Evolutionary conservation across 2,888 invertebrate genomes (phyloP).

Genomic region (Actias luna): DNA sequence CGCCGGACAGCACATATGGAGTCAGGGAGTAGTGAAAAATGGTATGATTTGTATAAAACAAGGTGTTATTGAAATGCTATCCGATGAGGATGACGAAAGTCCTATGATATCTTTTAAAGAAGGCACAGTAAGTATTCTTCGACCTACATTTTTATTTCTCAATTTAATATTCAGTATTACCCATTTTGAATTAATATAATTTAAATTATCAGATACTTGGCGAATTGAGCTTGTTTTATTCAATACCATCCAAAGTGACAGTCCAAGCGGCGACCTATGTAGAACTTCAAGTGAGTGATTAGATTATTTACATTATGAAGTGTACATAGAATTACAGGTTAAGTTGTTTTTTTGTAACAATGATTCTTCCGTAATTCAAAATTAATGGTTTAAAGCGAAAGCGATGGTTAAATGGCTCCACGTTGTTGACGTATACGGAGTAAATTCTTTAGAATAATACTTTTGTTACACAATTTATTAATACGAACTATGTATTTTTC

Average conservation of each 20-base stretch:
- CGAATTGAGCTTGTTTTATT: slow-evolving; percentile 70
- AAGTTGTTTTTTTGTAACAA: too few species aligned
- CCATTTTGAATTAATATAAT: neutral
- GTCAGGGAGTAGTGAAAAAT: slow-evolving; percentile 67
- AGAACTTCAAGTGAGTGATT: slow-evolving; percentile 61
- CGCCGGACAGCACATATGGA: slow-evolving; percentile 68
- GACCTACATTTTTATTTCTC: neutral
- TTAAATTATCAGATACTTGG: slow-evolving; percentile 59
- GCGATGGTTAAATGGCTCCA: too few species aligned
- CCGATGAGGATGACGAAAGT: slow-evolving; percentile 79
- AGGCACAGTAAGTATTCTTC: slow-evolving; percentile 64
- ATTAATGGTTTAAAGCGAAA: too few species aligned
- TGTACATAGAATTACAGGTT: neutral
- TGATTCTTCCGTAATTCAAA: too few species aligned
- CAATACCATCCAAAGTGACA: slow-evolving; percentile 73
- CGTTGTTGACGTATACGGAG: too few species aligned
- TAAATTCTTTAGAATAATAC: too few species aligned
- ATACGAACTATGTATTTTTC: too few species aligned
- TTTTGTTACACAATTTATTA: too few species aligned
- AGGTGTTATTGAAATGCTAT: slow-evolving; percentile 76
- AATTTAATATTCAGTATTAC: too few species aligned
- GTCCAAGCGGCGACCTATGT: slow-evolving; percentile 75
- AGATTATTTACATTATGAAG: slow-evolving; percentile 23
- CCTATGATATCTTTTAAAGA: slow-evolving; percentile 75
- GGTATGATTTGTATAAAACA: slow-evolving; percentile 72